Percentiles rank a stretch among this genome's conserved stretches.
These are phyloP conservation scores for Apis florea DNA, from an alignment of 1,140 invertebrate genomes.

Conservation along the genomic window DNA sequence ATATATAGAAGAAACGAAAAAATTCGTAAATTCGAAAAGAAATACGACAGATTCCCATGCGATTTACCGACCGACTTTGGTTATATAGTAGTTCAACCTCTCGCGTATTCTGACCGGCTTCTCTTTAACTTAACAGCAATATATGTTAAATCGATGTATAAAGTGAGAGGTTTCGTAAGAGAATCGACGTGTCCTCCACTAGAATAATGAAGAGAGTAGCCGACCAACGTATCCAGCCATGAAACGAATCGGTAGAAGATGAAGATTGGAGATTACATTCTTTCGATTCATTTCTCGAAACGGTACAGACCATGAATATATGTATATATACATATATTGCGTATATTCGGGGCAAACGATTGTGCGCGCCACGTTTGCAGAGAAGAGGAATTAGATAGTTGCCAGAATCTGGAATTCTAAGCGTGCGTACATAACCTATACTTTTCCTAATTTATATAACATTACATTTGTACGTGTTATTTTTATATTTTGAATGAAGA, in stretches of 20 bases:
- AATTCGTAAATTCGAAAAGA: background rate
- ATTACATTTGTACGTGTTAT: background rate
- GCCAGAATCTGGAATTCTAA: background rate
- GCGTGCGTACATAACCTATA: background rate
- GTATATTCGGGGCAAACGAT: background rate
- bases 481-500: too few species aligned
- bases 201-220: conserved; percentile 14
- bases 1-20: background rate
- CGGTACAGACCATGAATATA: conserved; percentile 9
- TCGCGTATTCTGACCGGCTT: background rate
- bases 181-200: background rate
- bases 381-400: background rate
- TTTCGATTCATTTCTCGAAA: conserved; percentile 23
- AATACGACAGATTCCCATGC: background rate
- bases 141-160: conserved; percentile 1
- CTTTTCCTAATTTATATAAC: background rate
- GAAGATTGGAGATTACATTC: conserved; percentile 32
- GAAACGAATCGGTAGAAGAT: conserved; percentile 15
- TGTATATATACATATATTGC: background rate
- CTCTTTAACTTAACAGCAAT: conserved; percentile 3
- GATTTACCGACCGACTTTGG: conserved; percentile 14
- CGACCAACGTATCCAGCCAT: background rate
- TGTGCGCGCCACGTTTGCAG: background rate
- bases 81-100: background rate
- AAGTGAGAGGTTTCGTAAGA: conserved; percentile 24